phyloP scores from a whole-genome alignment of 2,888 invertebrate genomes.

The Corbicula japonica region DNA sequence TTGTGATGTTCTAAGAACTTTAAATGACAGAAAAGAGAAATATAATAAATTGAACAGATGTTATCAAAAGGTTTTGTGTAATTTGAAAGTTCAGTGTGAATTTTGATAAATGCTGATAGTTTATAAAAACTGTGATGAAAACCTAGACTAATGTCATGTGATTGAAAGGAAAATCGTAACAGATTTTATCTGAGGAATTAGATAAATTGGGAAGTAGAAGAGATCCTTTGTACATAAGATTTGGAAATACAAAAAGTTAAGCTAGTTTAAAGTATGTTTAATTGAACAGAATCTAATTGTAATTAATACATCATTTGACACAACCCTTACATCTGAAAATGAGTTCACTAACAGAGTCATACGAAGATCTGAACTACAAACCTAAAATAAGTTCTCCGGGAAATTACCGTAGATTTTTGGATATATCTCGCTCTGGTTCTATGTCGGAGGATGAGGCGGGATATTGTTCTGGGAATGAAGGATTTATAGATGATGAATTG shows the following conservation, averaged over 20 bases:
- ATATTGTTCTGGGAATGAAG: constrained; percentile 63
- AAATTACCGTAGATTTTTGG: constrained; percentile 72
- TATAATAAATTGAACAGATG: too few relatives aligned
- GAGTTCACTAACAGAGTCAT: constrained; percentile 28
- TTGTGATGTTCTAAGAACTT: too few relatives aligned
- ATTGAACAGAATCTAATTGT: neutral
- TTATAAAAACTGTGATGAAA: neutral
- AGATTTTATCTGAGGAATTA: neutral
- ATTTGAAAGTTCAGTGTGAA: neutral
- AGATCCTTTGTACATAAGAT: too few relatives aligned
- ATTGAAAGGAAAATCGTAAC: neutral
- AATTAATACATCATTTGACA: neutral
- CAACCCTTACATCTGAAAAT: too few relatives aligned
- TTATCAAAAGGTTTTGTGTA: too few relatives aligned
- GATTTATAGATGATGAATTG: constrained; percentile 71
- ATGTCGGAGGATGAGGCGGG: constrained; percentile 70
- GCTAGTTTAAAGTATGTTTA: too few relatives aligned
- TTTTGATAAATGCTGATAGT: neutral
- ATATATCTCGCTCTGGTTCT: constrained; percentile 64
- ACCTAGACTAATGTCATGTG: neutral
- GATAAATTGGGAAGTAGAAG: too few relatives aligned
- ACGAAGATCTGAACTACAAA: constrained; percentile 52
- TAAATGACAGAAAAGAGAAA: too few relatives aligned
- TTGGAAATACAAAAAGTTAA: too few relatives aligned
- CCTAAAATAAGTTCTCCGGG: constrained; percentile 69